Base-by-base conservation (phyloP, 2,888 invertebrate genomes). In the Drosophila quinaria region DNA sequence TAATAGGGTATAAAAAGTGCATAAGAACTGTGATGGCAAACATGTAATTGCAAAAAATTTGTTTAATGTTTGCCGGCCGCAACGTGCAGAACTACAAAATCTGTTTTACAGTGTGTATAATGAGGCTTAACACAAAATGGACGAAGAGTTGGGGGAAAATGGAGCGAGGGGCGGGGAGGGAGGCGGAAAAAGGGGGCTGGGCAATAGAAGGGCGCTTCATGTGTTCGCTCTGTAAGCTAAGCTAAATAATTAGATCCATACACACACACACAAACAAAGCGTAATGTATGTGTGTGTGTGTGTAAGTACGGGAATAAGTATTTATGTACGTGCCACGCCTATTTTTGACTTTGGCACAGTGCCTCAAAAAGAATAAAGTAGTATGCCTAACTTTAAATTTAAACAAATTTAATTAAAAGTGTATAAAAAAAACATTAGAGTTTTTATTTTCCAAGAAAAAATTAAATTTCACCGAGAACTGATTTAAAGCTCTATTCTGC, bases 1-100 rank as follows among this genome's bases (percentile, higher is more conserved):
- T 8, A 8, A 29, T 2, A 25, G 25, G 25, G 25, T 25, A 25
- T 25, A 6, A 6, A 25, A 8, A 25, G 8, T 29, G 5, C 29
- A 29, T 8, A n/a, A n/a, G 52, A 59, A 70, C 64, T 54, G 11
- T 17, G 54, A 41, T 41, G 71, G 54, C 67, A 74, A 79, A 77
- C 66, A 74, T 79, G 44, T 71, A 79, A 72, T 69, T 72, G 72
- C 66, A 67, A 73, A 64, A 67, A 67, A 67, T 44, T 54, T 61
- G 49, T 67, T 62, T 62, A 67, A 67, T 63, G 58, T 58, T 50
- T 47, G 63, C 39, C 25, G 51, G 25, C 47, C 52, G 58, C 67
- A 64, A 60, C 58, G 58, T 60, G 55, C 46, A 46, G 47, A 66
- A 58, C 51, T 63, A 52, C 56, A 56, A 50, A 63, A 63, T 56